Base-by-base conservation (phyloP, 1,140 invertebrate species). In the Plodia interpunctella region DNA sequence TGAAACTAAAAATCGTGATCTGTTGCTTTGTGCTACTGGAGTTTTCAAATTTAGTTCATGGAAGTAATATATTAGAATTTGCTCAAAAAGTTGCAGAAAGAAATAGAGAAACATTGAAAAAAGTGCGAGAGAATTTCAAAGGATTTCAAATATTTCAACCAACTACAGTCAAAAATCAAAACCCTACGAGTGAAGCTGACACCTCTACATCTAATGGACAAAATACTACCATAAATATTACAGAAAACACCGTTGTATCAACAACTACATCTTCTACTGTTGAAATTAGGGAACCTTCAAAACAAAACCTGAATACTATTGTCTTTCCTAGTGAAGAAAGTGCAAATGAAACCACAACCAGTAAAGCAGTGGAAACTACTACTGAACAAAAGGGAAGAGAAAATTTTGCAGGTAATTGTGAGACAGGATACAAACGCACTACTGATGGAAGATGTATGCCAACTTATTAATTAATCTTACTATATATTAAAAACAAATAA, bases 381-480 rank as follows among this genome's bases (percentile, higher is more conserved):
- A 53, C 19, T 8, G n/a, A 25, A 21, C 19, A 21, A 13, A 11
- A 25, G 4, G 51, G 51, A n/a, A 53, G n/a, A 25, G 51, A 53
- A 53, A 53, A 53, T 25, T 53, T 53, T 25, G 0, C 10, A 8
- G 51, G 51, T 8, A n/a, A n/a, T 21, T 53, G 51, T 13, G 51
- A 53, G 20, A 10, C 49, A 25, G 51, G 51, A 3, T 53, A 53
- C 21, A 5, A 25, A 25, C 51, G 51, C 5, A 53, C 51, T 1
- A 25, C 21, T n/a, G 51, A 53, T 25, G 51, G 51, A 2, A 53
- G 51, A n/a, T 53, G 51, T 53, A 25, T 53, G 51, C 49, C 49
- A 17, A 51, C 49, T 17, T 51, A 20, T 11, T 51, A 19, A 20
- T n/a, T n/a, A n/a, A n/a, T n/a, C n/a, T n/a, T n/a, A n/a, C n/a